A percentile compares a stretch with the other conserved stretches of the same genome.
These are phyloP conservation scores for Argentina silus DNA, from an alignment of 2,797 vertebrate species.

Conservation along the genomic window DNA sequence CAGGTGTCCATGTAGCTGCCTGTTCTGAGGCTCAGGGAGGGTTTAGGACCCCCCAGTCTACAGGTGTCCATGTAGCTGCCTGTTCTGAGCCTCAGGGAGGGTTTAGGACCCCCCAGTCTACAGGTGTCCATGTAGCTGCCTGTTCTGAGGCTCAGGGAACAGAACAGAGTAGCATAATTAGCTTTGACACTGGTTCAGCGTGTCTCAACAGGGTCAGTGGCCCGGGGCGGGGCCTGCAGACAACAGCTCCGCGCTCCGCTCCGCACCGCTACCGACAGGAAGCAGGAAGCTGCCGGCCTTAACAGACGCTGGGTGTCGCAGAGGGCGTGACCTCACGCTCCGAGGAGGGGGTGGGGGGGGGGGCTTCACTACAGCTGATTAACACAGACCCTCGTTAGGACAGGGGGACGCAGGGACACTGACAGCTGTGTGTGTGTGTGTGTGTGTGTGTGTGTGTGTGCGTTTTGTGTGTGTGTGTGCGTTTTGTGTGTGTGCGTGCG, in stretches of 20 bases:
- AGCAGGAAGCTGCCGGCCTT: neutral
- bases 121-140: neutral
- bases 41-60: neutral
- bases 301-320: too few species aligned
- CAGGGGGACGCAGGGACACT: neutral
- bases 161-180: slow-evolving; percentile 1
- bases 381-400: neutral
- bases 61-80: neutral
- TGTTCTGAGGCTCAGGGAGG: neutral
- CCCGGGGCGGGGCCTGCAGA: too few species aligned
- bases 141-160: neutral
- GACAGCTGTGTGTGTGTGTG: neutral
- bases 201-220: too few species aligned
- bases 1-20: neutral
- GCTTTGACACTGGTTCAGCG: too few species aligned
- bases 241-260: too few species aligned
- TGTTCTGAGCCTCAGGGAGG: neutral
- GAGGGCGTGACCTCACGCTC: too few species aligned
- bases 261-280: neutral
- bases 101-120: too few species aligned
- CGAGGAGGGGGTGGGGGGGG: too few species aligned
- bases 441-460: neutral
- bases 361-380: neutral
- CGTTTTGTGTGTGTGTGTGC: neutral
- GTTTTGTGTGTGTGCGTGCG: slow-evolving; percentile 11